Base-by-base conservation (phyloP, 2,888 invertebrate species). In the Zygaena filipendulae region DNA sequence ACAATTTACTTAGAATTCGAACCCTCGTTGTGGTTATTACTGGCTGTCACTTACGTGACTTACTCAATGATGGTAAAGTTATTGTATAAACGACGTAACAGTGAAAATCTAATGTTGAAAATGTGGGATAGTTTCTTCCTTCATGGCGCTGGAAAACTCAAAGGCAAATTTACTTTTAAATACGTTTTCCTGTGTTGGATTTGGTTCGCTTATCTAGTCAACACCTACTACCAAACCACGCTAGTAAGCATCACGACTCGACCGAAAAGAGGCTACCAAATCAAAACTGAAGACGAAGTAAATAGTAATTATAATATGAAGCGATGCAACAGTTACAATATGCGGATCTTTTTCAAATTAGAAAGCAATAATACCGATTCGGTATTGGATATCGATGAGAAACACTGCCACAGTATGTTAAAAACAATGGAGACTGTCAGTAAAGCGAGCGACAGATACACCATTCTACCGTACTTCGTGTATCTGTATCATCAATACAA, bases 181-280 rank as follows among this genome's bases (percentile, higher is more conserved):
- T 46, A 29, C 2, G 31, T 54, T 2, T 36, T 62, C 2, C 44
- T 60, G 5, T 28, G 44, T 4, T 68, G 67, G 68, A 36, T 64
- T 3, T 45, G 52, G 45, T 67, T 59, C 26, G 47, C 59, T 1
- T 59, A 48, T 30, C 32, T 66, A 1, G 43, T 64, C 2, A 56
- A 52, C 25, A 32, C 47, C 0, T 50, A 44, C 29, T 68, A 67
- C 25, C 50, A 53, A 13, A 51, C 63, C 1, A 52, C 43, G 24
- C 36, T 67, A 5, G 45, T 55, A 6, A 57, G 62, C 36, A 29
- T 62, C 1, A 50, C 46, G 2, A 51, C 54, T 1, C 33, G 59
- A 13, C 59, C 60, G 0, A 32, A 33, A 2, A 30, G 34, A 4
- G 44, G 49, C 8, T 53, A 60, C 29, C 69, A 70, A 39, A 45